Conservation (phyloP, 2,797 vertebrate genomes). For the Neopelma chrysocephalum region DNA sequence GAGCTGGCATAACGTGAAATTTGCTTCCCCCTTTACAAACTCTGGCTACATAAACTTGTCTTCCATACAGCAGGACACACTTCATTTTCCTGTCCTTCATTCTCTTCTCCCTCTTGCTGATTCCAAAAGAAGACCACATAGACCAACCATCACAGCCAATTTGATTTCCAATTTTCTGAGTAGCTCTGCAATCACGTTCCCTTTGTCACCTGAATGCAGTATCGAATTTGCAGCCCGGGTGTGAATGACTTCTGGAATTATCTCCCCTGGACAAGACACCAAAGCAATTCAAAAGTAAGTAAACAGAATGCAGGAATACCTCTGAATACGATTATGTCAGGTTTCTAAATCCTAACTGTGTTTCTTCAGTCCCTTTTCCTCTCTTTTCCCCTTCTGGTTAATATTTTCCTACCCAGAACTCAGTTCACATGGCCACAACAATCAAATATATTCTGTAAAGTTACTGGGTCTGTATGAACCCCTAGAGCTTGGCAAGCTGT, state of each 20-base stretch:
- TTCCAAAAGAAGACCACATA: constrained; percentile 19
- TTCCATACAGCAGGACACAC: neutral
- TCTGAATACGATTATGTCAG: neutral
- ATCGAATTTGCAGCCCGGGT: neutral
- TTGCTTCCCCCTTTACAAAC: neutral
- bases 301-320: constrained; percentile 18
- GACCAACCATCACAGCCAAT: constrained; percentile 13
- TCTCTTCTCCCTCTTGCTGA: neutral
- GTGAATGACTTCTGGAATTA: constrained; percentile 45
- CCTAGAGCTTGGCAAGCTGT: neutral
- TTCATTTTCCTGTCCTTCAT: constrained; percentile 10
- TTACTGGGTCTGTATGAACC: neutral
- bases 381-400: neutral
- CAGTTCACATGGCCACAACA: neutral
- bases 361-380: neutral
- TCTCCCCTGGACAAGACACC: constrained; percentile 33
- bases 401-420: neutral
- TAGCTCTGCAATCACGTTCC: constrained; percentile 12
- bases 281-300: constrained; percentile 30
- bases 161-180: constrained; percentile 46
- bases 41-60: constrained; percentile 12
- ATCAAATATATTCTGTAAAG: neutral
- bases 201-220: constrained; percentile 23
- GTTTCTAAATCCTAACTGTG: constrained; percentile 26
- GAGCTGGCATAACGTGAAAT: neutral